Conservation (phyloP, 2,113 vertebrate genomes). For the Galeopterus variegatus region DNA sequence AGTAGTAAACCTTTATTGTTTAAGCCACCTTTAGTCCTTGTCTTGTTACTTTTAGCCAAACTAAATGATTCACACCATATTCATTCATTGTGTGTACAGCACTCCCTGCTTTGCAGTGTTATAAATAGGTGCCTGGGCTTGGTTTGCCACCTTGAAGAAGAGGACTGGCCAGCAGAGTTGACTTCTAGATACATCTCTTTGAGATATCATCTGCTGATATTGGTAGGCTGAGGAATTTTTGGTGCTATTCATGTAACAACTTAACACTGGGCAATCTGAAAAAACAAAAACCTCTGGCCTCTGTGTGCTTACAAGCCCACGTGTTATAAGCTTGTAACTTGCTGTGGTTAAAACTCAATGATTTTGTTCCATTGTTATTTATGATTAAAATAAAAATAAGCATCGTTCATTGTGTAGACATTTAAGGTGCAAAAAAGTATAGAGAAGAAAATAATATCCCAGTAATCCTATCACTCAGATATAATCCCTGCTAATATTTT, state of each 20-base stretch:
- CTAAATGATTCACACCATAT: background rate
- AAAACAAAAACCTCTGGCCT: slow-evolving; percentile 4
- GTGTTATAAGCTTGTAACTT: background rate
- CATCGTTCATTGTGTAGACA: background rate
- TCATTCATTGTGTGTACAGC: background rate
- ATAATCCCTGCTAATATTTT: slow-evolving; percentile 53
- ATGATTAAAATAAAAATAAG: slow-evolving; percentile 20
- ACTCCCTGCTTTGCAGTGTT: background rate
- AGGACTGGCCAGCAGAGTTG: background rate
- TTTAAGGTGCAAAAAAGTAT: slow-evolving; percentile 4
- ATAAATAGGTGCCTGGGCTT: background rate
- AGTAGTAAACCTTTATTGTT: slow-evolving; percentile 25
- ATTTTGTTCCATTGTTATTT: slow-evolving; percentile 19
- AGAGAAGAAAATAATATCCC: slow-evolving; percentile 11
- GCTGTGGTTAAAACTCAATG: background rate
- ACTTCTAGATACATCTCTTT: background rate
- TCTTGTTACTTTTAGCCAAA: background rate
- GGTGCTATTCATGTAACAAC: background rate
- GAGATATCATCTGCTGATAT: background rate
- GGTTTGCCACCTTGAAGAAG: background rate
- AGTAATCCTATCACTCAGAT: background rate
- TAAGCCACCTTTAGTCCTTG: background rate
- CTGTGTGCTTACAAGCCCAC: background rate
- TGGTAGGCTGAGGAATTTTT: background rate
- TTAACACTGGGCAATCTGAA: background rate